Conservation (phyloP, 2,888 invertebrate genomes). For the Coleophora deauratella region DNA sequence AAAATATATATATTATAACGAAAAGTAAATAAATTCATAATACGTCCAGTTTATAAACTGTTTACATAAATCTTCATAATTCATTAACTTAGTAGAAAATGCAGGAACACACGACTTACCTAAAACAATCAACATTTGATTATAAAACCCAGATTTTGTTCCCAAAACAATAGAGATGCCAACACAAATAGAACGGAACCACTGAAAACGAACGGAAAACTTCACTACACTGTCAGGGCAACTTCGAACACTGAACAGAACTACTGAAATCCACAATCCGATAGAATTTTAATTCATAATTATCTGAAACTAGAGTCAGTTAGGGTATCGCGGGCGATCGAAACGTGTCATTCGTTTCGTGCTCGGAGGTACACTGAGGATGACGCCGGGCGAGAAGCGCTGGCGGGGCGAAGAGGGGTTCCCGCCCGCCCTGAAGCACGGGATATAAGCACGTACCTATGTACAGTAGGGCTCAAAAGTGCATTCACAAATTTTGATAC, state of each 20-base stretch:
- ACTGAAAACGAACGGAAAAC: background rate
- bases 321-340: conserved; percentile 9
- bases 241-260: background rate
- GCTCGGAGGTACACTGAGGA: conserved; percentile 38
- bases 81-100: background rate
- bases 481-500: too few species aligned
- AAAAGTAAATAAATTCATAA: too few species aligned
- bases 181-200: conserved; percentile 9
- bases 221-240: conserved; percentile 5
- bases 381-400: conserved; percentile 29
- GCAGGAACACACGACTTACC: conserved; percentile 16
- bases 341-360: conserved; percentile 18
- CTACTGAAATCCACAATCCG: conserved; percentile 25
- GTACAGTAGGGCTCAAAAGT: too few species aligned
- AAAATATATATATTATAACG: too few species aligned
- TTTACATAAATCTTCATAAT: too few species aligned
- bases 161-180: conserved; percentile 15
- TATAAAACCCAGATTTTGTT: conserved; percentile 14
- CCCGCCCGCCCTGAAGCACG: conserved; percentile 28
- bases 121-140: conserved; percentile 16
- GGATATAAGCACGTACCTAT: too few species aligned
- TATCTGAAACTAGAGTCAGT: conserved; percentile 12
- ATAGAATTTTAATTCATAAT: conserved; percentile 22
- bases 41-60: too few species aligned
- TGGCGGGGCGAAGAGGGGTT: conserved; percentile 18